Evolutionary conservation across 2,888 invertebrate species (phyloP).

Genomic region (Hypomecis punctinalis): DNA sequence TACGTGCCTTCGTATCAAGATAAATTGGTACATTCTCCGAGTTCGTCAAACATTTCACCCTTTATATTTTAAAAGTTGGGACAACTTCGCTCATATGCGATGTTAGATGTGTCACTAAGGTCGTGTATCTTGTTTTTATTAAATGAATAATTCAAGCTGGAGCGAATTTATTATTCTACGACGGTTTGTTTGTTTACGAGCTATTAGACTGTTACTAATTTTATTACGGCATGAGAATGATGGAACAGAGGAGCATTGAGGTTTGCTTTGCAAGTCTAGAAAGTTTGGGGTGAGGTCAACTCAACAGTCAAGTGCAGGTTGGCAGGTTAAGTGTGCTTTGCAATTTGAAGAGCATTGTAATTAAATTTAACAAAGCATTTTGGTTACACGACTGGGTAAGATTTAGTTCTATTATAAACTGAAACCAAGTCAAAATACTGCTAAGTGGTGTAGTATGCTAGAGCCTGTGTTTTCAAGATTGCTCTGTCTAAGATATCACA

Average conservation of each 20-base stretch:
- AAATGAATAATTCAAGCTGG: conserved; percentile 49
- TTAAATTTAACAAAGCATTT: neutral
- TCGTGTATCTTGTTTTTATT: conserved; percentile 59
- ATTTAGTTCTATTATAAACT: too few species aligned
- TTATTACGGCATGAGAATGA: conserved; percentile 2
- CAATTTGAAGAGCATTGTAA: neutral
- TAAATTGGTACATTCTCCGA: conserved; percentile 25
- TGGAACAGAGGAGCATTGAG: conserved; percentile 12
- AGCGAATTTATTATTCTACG: conserved; percentile 34
- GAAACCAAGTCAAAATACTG: too few species aligned
- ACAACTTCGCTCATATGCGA: conserved; percentile 28
- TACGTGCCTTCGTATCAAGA: conserved; percentile 16
- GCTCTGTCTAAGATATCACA: too few species aligned
- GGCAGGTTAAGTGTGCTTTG: conserved; percentile 3
- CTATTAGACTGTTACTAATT: conserved; percentile 19
- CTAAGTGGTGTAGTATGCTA: too few species aligned
- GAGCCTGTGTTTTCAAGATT: too few species aligned
- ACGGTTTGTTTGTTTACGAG: conserved; percentile 27
- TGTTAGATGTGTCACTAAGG: conserved; percentile 48
- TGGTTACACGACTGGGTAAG: neutral
- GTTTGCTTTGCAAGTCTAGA: conserved; percentile 22
- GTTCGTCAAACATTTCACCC: conserved; percentile 34
- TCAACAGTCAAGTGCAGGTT: conserved; percentile 10
- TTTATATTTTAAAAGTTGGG: conserved; percentile 37
- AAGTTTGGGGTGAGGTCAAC: conserved; percentile 19